Base-by-base conservation (phyloP, 2,888 invertebrate genomes). In the Hyppa rectilinea region DNA sequence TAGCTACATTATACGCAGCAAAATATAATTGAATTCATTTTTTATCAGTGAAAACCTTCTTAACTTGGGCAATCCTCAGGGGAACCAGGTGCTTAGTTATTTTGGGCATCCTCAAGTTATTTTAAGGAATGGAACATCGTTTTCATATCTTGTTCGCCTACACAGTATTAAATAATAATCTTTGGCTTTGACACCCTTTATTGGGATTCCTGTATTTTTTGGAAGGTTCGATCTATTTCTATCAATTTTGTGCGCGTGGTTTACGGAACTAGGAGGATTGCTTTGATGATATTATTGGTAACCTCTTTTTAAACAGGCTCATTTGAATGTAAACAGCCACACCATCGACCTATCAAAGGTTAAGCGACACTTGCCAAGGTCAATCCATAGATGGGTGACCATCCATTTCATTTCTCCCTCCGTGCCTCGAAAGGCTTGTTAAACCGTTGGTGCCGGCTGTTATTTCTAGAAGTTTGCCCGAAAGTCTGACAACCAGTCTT, bases 61-160 rank as follows among this genome's bases (percentile, higher is more conserved):
- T 34, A 14, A 6, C 26, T 49, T 26, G 4, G 10, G 14, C 14
- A 23, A 29, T 38, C n/a, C 75, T 20, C 40, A 10, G 2, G 40
- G 29, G 29, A 50, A 40, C 14, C 34, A 65, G 66, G 43, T 38
- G 17, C 38, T 55, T 26, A 29, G 53, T 20, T 75, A 71, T 75
- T 43, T 47, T 53, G 20, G 38, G 67, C 38, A 31, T 40, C 9
- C 2, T 53, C 20, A 29, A 65, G 14, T 53, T 40, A 47, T 52
- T 53, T 53, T 65, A 12, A 45, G 17, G 17, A n/a, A 31, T 4
- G 31, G 4, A 26, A 45, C n/a, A 29, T 40, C 26, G 6, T n/a
- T 71, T 20, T 34, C 17, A 40, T 40, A 34, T 53, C 20, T n/a
- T 23, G 7, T 47, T 7, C 20, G 26, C 75, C n/a, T 10, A 40